A percentile compares a stretch with the other conserved stretches of the same genome.
phyloP scores from a whole-genome alignment of 2,113 vertebrate genomes.

The Chlamydotis undulata region DNA sequence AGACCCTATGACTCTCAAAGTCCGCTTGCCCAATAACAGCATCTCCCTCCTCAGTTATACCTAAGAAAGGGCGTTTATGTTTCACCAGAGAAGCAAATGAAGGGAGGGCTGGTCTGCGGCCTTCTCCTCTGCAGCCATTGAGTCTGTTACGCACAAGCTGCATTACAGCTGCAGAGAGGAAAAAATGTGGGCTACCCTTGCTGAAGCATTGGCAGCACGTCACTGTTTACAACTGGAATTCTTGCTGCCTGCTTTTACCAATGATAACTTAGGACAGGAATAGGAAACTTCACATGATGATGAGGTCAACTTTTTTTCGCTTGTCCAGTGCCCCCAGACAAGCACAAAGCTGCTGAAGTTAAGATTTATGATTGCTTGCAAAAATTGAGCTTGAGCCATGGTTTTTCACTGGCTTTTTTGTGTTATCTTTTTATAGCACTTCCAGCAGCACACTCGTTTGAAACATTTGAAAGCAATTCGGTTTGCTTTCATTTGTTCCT shows the following conservation, averaged over 20 bases:
- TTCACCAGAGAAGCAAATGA: neutral
- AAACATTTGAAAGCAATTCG: neutral
- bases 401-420: constrained; percentile 1
- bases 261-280: constrained; percentile 25
- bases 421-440: constrained; percentile 13
- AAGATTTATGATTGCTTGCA: constrained; percentile 42
- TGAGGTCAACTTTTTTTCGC: constrained; percentile 33
- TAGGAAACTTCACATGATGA: constrained; percentile 35
- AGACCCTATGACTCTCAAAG: neutral
- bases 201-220: constrained; percentile 45
- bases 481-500: constrained; percentile 6
- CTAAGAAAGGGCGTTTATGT: neutral
- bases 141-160: neutral
- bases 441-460: neutral
- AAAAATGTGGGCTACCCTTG: constrained; percentile 21
- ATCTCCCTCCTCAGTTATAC: neutral
- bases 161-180: neutral
- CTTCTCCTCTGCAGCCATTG: neutral
- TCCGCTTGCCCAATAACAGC: neutral
- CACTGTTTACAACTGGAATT: constrained; percentile 52
- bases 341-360: constrained; percentile 15
- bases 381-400: neutral
- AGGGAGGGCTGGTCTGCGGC: neutral
- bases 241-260: constrained; percentile 31
- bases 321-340: neutral